phyloP scores from a whole-genome alignment of 2,113 vertebrate species.

The Andinoacara biseriatus region DNA sequence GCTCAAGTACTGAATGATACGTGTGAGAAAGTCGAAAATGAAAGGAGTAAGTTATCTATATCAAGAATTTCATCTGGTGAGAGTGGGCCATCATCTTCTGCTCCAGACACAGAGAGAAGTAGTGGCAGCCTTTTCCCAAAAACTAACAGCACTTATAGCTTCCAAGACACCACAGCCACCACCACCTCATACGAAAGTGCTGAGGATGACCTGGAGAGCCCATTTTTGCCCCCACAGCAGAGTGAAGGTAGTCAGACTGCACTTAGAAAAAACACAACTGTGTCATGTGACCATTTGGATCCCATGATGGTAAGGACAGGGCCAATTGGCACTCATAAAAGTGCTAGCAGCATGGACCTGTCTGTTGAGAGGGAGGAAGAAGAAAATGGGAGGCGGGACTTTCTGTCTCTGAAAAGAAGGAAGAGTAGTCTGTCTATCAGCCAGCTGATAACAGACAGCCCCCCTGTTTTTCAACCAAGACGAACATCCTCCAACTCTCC shows the following conservation, averaged over 20 bases:
- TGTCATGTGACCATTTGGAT: slow-evolving; percentile 48
- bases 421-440: slow-evolving; percentile 67
- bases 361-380: slow-evolving; percentile 55
- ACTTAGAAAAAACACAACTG: slow-evolving; percentile 8
- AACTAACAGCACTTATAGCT: slow-evolving; percentile 75
- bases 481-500: slow-evolving; percentile 56
- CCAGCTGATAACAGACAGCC: slow-evolving; percentile 64
- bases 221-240: background rate
- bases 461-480: slow-evolving; percentile 67
- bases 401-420: slow-evolving; percentile 60
- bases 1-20: background rate
- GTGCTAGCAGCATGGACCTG: slow-evolving; percentile 73
- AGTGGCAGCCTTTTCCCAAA: slow-evolving; percentile 67
- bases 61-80: slow-evolving; percentile 66
- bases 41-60: slow-evolving; percentile 11
- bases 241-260: slow-evolving; percentile 8
- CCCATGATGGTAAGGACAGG: slow-evolving; percentile 15
- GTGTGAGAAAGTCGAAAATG: background rate
- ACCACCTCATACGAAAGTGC: slow-evolving; percentile 78
- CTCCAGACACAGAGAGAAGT: slow-evolving; percentile 65
- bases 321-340: slow-evolving; percentile 59
- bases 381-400: slow-evolving; percentile 36
- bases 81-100: slow-evolving; percentile 62
- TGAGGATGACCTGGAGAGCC: slow-evolving; percentile 70
- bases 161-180: slow-evolving; percentile 72